These are phyloP conservation scores for Chrysodeixis includens DNA, from an alignment of 2,888 invertebrate species.

Conservation along the genomic window DNA sequence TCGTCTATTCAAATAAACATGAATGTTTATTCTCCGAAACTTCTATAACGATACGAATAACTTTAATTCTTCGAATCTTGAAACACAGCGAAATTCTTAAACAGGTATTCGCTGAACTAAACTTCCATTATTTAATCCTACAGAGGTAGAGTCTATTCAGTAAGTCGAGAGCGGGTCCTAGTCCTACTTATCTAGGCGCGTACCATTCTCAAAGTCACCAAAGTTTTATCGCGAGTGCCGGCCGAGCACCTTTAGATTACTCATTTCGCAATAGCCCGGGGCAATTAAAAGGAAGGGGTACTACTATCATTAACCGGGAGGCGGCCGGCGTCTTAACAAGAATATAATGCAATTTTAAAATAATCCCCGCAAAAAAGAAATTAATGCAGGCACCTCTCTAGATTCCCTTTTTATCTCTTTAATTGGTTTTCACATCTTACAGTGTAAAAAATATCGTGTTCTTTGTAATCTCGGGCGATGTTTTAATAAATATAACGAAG, in stretches of 20 bases:
- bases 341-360: slow-evolving; percentile 90
- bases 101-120: neutral
- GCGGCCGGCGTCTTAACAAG: slow-evolving; percentile 87
- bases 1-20: neutral
- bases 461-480: slow-evolving; percentile 89
- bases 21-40: neutral
- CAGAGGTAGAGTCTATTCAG: slow-evolving; percentile 11
- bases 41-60: neutral
- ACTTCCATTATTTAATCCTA: slow-evolving; percentile 13
- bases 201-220: slow-evolving; percentile 70
- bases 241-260: slow-evolving; percentile 86
- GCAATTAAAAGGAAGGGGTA: slow-evolving; percentile 89
- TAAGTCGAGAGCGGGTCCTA: slow-evolving; percentile 5
- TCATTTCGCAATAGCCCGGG: slow-evolving; percentile 88
- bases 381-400: slow-evolving; percentile 89
- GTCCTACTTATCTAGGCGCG: slow-evolving; percentile 45
- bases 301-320: slow-evolving; percentile 87
- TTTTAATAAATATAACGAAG: slow-evolving; percentile 90
- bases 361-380: slow-evolving; percentile 89
- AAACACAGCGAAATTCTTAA: neutral
- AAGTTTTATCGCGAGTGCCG: slow-evolving; percentile 81
- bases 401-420: slow-evolving; percentile 89
- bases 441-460: slow-evolving; percentile 89
- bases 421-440: slow-evolving; percentile 90
- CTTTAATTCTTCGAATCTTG: neutral